Percentiles rank a stretch among this genome's conserved stretches.
Conservation (phyloP, 2,888 invertebrate species). For the Dicyrtomina minuta region DNA sequence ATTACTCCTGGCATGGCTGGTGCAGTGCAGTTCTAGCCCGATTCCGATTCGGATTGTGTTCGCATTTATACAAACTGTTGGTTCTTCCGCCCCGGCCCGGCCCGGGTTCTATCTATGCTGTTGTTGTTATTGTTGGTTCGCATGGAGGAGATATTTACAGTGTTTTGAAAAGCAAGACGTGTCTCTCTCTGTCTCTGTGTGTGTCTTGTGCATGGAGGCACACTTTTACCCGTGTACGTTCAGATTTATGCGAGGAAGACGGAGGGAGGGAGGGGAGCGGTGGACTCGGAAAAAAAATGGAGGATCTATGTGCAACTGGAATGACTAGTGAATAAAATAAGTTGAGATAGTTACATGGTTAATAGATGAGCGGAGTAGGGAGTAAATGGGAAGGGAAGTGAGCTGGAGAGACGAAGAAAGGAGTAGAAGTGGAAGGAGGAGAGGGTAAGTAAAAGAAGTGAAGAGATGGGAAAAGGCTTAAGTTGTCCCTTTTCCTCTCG, state of each 20-base stretch:
- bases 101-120: no score
- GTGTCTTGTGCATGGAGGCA: no score
- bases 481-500: constrained; percentile 31
- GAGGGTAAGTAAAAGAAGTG: constrained; percentile 16
- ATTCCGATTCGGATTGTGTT: no score
- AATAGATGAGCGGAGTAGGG: constrained; percentile 28
- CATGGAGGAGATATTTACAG: no score
- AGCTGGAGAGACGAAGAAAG: constrained; percentile 26
- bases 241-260: constrained; percentile 3
- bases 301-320: constrained; percentile 17
- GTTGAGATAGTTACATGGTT: constrained; percentile 37
- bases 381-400: constrained; percentile 24
- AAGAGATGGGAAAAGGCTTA: constrained; percentile 30
- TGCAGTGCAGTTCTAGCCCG: no score
- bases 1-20: no score
- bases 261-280: background rate
- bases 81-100: no score
- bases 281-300: constrained; percentile 8
- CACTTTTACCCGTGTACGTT: background rate
- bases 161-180: no score
- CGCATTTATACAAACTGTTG: no score
- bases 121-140: no score
- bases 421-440: constrained; percentile 14
- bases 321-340: constrained; percentile 33
- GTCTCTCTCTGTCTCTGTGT: no score